Conservation (phyloP, 2,888 invertebrate species). For the Eristalis arbustorum region DNA sequence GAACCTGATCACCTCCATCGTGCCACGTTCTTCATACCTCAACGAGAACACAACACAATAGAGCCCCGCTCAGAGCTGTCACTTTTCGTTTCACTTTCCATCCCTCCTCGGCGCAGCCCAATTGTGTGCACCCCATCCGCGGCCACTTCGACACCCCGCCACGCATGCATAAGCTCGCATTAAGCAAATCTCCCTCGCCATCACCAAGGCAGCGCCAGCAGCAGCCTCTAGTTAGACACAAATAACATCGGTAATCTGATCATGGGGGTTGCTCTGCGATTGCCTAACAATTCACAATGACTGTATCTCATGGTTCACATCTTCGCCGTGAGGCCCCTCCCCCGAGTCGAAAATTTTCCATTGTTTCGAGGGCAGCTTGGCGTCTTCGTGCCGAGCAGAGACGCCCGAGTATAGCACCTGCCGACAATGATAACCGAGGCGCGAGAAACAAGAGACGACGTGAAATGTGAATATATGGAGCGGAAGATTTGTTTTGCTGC, state of each 20-base stretch:
- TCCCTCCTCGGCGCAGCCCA: neutral
- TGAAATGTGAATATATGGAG: conserved; percentile 51
- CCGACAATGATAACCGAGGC: conserved; percentile 43
- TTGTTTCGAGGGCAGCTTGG: conserved; percentile 31
- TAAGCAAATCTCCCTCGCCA: neutral
- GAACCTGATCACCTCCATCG: too few relatives aligned
- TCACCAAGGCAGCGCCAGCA: neutral
- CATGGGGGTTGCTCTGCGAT: conserved; percentile 30
- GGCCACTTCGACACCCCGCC: neutral
- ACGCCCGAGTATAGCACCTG: conserved; percentile 22
- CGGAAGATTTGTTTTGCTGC: conserved; percentile 66
- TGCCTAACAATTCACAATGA: conserved; percentile 36
- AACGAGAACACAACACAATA: neutral
- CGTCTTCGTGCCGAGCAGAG: conserved; percentile 22
- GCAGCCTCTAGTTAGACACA: neutral
- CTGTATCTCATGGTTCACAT: conserved; percentile 15
- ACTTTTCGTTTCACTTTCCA: neutral
- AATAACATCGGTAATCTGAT: conserved; percentile 36
- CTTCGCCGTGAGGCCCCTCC: neutral
- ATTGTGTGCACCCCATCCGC: neutral
- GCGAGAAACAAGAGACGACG: neutral
- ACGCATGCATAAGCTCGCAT: neutral
- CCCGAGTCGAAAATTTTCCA: conserved; percentile 17
- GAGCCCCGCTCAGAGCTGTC: neutral
- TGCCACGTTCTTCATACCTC: too few relatives aligned